A percentile compares a stretch with the other conserved stretches of the same genome.
phyloP scores from a whole-genome alignment of 2,888 invertebrate species.

The Hypselothyrea guttata region DNA sequence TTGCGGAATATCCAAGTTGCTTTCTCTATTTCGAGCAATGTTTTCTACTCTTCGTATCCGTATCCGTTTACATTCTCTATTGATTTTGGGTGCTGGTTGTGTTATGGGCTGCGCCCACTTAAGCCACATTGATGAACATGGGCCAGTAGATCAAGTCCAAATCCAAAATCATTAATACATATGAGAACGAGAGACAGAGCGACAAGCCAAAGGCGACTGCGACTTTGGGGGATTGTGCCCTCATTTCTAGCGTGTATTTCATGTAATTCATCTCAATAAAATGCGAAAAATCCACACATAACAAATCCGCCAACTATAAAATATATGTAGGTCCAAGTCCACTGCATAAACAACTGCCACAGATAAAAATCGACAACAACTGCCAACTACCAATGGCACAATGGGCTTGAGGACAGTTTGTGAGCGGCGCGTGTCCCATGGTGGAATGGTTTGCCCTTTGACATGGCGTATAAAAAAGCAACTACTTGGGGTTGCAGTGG shows the following conservation, averaged over 20 bases:
- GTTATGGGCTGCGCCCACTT: slow-evolving; percentile 17
- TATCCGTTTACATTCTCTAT: slow-evolving; percentile 14
- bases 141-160: slow-evolving; percentile 59
- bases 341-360: slow-evolving; percentile 63
- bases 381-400: slow-evolving; percentile 7
- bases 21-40: not conserved
- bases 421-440: slow-evolving; percentile 68
- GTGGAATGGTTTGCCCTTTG: slow-evolving; percentile 56
- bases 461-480: slow-evolving; percentile 37
- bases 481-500: slow-evolving; percentile 30
- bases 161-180: slow-evolving; percentile 73
- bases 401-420: slow-evolving; percentile 20
- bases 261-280: slow-evolving; percentile 76
- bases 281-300: slow-evolving; percentile 55
- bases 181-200: slow-evolving; percentile 32
- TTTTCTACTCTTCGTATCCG: not conserved
- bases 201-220: not conserved
- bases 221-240: slow-evolving; percentile 55
- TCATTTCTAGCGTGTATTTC: slow-evolving; percentile 60
- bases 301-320: slow-evolving; percentile 68
- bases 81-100: slow-evolving; percentile 22
- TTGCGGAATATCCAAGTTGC: slow-evolving; percentile 35
- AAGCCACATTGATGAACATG: slow-evolving; percentile 64
- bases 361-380: slow-evolving; percentile 41
- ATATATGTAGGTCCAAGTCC: slow-evolving; percentile 36